Evolutionary conservation across 2,113 vertebrate genomes (phyloP), one percentile per base, ranked within the genome.

Genomic region (Noturus placidus): DNA sequence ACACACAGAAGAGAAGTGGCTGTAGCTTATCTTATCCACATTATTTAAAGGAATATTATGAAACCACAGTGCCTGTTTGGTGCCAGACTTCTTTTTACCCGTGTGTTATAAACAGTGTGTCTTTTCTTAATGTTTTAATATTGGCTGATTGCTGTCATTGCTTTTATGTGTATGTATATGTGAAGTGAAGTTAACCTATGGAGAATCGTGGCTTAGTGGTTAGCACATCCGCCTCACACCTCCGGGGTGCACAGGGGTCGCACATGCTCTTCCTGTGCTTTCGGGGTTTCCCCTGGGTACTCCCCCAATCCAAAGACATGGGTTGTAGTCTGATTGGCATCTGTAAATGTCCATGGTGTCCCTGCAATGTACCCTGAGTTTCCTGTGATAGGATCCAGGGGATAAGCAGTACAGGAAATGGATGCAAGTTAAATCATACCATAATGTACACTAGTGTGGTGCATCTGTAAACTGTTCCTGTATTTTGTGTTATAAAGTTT

Each of bases 11-110:
- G 54, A 5, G 50, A 78, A 87, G 42, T 42, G 22, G 56, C 14
- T 81, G 38, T 72, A 70, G 77, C 42, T 87, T 67, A 87, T 90
- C 70, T 69, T 86, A 86, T 77, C 35, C 46, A 76, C 50, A 33
- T 81, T 63, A 33, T 78, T 83, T 42, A 79, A 81, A 67, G 25
- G 50, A 50, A 65, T 65, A 56, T 10, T 69, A 57, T 80, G 76
- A 80, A 85, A 69, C 8, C 57, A 33, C 52, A 78, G 56, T 72
- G 35, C 38, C 42, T 10, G 8, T 33, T 33, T 50, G 72, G 42
- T 76, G n/a, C 83, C 50, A 63, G 30, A 59, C 27, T 9, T 30
- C 59, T 19, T 78, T 65, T 22, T 61, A 42, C n/a, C 61, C 59
- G 4, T 30, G 15, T 35, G 72, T 3, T 42, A 42, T 42, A 54